Evolutionary conservation across 2,113 vertebrate species (phyloP).

Genomic region (Thalassoma bifasciatum): DNA sequence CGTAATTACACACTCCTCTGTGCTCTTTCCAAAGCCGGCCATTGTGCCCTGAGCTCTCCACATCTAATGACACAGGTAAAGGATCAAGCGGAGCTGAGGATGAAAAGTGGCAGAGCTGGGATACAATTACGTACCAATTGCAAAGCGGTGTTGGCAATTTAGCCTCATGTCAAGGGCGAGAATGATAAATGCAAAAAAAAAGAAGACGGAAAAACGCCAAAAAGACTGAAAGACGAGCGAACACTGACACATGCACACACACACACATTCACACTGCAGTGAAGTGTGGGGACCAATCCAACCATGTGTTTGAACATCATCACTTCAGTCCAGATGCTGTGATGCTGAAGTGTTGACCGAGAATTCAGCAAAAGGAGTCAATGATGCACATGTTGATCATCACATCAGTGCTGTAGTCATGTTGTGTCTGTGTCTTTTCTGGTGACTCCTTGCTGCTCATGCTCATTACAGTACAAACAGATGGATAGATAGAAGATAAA

Average conservation of each 20-base stretch:
- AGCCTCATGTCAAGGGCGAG: slow-evolving; percentile 46
- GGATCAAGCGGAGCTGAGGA: slow-evolving; percentile 59
- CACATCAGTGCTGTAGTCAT: too few species aligned
- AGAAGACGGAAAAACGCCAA: too few species aligned
- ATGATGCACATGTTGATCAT: too few species aligned
- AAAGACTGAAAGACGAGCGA: background rate
- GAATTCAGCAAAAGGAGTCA: too few species aligned
- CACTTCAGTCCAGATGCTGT: too few species aligned
- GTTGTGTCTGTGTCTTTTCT: too few species aligned
- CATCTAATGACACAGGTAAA: slow-evolving; percentile 76
- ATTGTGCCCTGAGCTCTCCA: slow-evolving; percentile 74
- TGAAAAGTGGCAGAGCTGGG: slow-evolving; percentile 52
- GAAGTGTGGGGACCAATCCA: too few species aligned
- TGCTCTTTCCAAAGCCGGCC: slow-evolving; percentile 65
- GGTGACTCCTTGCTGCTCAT: too few species aligned
- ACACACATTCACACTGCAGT: background rate
- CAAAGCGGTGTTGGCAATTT: slow-evolving; percentile 53
- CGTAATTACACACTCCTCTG: slow-evolving; percentile 79
- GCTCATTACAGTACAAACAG: too few species aligned
- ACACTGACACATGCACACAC: background rate
- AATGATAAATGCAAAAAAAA: slow-evolving; percentile 50
- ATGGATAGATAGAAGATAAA: too few species aligned
- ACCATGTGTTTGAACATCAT: too few species aligned
- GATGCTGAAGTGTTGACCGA: too few species aligned
- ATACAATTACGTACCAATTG: slow-evolving; percentile 71